Evolutionary conservation across 1,140 invertebrate genomes (phyloP), one percentile per base, ranked within the genome.

Genomic region (Zaprionus africanus): DNA sequence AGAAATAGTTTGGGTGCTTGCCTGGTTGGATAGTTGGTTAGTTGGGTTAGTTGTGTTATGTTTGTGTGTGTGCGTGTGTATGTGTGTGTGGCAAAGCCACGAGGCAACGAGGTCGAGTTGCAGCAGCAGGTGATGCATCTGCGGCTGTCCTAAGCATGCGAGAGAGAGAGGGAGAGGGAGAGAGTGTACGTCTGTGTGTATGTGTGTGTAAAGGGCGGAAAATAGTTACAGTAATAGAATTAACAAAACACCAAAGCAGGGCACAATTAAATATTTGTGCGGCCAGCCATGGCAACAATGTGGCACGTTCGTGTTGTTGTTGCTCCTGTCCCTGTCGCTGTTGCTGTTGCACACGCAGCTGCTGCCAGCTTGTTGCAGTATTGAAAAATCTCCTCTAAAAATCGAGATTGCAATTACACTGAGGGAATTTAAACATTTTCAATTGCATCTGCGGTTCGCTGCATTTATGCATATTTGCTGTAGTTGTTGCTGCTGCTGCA

Each of bases 251-350:
- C 49, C 64, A 65, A 90, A 76, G 79, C 64, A 58, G 51, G 51
- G 49, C 57, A 70, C 78, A 81, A 88, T 81, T 85, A 88, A 86
- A 86, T 87, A 80, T 69, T 75, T 80, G 73, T 62, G 79, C 56
- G 74, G 70, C 46, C 65, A 76, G 51, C 34, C 53, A 71, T 46
- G 12, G 31, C 53, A 74, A 74, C 59, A 72, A 49, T 72, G 61
- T 66, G 54, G 53, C 61, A 71, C 22, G 46, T 51, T 13, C 19
- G 11, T 51, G 46, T 26, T 54, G 53, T 22, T 26, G 53, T 13
- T 54, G 53, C 26, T 12, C 7, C 2, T 54, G 53, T 15, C 11
- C 1, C 12, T 64, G 61, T 38, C 9, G 24, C 36, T 15, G 36
- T 22, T 31, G 65, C 57, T 9, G 17, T 41, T 66, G 49, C 41